Conservation (phyloP, 1,140 invertebrate species). For the Zelostemma sp. region DNA sequence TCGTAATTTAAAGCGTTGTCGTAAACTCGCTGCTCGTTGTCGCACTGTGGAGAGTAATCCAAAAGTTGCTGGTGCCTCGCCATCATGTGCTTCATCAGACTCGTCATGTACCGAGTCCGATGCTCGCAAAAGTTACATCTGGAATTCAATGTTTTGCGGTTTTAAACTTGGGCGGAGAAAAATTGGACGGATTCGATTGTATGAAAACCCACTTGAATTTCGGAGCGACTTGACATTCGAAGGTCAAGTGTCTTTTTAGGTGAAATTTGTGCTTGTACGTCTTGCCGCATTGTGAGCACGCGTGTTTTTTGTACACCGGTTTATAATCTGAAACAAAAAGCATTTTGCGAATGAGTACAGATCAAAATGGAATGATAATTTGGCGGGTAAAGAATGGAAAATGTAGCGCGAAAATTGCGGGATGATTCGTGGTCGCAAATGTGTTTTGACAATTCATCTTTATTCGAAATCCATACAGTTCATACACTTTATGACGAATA, state of each 20-base stretch:
- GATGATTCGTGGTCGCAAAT: too few species aligned
- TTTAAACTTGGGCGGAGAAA: too few species aligned
- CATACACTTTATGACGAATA: too few species aligned
- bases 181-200: too few species aligned
- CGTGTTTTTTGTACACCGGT: conserved; percentile 38
- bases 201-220: conserved; percentile 73
- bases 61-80: conserved; percentile 55
- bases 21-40: conserved; percentile 24
- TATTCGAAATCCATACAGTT: too few species aligned
- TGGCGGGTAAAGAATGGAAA: too few species aligned
- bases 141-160: too few species aligned
- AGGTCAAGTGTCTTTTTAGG: conserved; percentile 70
- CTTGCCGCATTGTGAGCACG: conserved; percentile 69
- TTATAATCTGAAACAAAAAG: conserved; percentile 43
- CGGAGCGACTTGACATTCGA: conserved; percentile 73
- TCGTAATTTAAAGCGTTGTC: conserved; percentile 9
- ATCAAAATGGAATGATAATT: too few species aligned
- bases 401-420: not conserved
- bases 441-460: too few species aligned
- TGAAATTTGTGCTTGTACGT: conserved; percentile 72
- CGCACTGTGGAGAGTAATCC: conserved; percentile 44
- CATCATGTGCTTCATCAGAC: conserved; percentile 62
- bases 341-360: conserved; percentile 22
- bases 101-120: conserved; percentile 72
- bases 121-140: conserved; percentile 71